These are phyloP conservation scores for Odocoileus virginianus DNA, from an alignment of 2,113 vertebrate species.

Conservation along the genomic window DNA sequence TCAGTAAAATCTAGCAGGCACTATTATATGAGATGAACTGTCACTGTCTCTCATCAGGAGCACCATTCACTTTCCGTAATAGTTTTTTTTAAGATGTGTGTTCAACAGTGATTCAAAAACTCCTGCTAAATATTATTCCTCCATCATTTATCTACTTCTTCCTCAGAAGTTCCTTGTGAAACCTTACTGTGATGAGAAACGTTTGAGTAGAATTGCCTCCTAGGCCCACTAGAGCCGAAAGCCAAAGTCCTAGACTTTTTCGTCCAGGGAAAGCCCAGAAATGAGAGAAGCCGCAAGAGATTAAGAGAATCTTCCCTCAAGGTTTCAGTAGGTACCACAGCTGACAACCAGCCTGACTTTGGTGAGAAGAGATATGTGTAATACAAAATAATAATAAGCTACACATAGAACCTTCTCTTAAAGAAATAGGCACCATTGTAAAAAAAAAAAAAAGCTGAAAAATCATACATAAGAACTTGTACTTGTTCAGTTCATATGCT, in stretches of 20 bases:
- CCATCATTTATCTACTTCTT: background rate
- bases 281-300: background rate
- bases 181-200: background rate
- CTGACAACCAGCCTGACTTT: background rate
- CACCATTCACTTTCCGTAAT: background rate
- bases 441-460: conserved; percentile 4
- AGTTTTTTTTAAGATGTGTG: background rate
- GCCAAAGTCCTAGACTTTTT: background rate
- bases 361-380: background rate
- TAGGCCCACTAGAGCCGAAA: background rate
- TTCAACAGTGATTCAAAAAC: background rate
- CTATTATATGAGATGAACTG: background rate
- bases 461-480: background rate
- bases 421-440: background rate
- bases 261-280: background rate
- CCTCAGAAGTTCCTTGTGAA: background rate
- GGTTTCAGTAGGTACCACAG: background rate
- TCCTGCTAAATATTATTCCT: background rate
- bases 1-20: background rate
- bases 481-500: background rate
- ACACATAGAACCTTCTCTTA: background rate
- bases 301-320: background rate
- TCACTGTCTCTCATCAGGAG: background rate
- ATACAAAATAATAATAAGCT: background rate
- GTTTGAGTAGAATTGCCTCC: background rate